Percentiles rank a stretch among this genome's conserved stretches.
These are phyloP conservation scores for Vulpes ferrilata DNA, from an alignment of 2,113 vertebrate genomes.

Conservation along the genomic window DNA sequence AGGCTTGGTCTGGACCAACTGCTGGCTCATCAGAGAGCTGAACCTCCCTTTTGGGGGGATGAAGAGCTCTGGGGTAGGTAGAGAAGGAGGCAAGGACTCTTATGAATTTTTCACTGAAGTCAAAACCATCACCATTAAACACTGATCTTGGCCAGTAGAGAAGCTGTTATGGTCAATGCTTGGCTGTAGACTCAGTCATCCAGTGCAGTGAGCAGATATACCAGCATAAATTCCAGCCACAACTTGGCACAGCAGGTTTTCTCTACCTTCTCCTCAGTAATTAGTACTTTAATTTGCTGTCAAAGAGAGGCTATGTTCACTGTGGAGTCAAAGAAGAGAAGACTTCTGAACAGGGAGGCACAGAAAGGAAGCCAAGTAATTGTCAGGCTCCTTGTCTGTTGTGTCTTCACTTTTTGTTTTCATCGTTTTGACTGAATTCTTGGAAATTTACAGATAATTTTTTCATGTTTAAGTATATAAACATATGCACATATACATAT, in stretches of 20 bases:
- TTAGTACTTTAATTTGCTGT: background rate
- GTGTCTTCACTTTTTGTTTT: background rate
- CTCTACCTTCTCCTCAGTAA: background rate
- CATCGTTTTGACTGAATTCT: background rate
- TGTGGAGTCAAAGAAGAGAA: background rate
- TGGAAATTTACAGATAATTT: background rate
- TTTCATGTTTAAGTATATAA: background rate
- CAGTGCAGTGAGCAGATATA: background rate
- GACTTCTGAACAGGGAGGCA: background rate
- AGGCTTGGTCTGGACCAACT: conserved; percentile 98
- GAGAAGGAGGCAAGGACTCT: conserved; percentile 97
- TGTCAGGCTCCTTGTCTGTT: too few relatives aligned
- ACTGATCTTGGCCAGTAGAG: conserved; percentile 82
- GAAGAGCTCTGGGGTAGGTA: conserved; percentile 96
- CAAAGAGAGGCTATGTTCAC: background rate
- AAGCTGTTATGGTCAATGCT: background rate
- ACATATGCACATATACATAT: too few relatives aligned
- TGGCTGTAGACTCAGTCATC: background rate
- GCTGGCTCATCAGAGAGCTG: conserved; percentile 97
- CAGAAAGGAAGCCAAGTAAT: background rate
- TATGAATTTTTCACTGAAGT: conserved; percentile 98
- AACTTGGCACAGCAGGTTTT: background rate
- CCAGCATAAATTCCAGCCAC: background rate
- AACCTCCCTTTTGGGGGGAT: conserved; percentile 98
- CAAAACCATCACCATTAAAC: conserved; percentile 95